Evolutionary conservation across 2,113 vertebrate species (phyloP).

Genomic region (Pterocles orientalis): DNA sequence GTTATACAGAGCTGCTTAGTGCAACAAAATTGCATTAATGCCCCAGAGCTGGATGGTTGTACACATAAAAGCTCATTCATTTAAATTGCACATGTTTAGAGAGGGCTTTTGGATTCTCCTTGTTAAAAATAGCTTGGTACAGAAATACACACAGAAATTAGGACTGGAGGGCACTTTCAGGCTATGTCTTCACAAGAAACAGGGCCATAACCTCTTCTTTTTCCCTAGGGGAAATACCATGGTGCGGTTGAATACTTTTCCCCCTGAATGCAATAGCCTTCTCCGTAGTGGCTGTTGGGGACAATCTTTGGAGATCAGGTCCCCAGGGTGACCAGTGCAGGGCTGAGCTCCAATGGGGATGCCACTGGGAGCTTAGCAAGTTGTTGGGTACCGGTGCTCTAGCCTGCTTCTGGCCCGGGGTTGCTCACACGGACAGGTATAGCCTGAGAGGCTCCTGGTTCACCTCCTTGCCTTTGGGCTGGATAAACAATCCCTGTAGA

Average conservation of each 20-base stretch:
- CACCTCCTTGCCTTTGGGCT: not conserved
- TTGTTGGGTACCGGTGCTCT: not conserved
- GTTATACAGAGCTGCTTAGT: not conserved
- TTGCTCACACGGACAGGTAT: not conserved
- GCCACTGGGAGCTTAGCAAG: not conserved
- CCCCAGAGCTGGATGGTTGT: constrained; percentile 18
- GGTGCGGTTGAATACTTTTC: not conserved
- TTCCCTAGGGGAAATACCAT: not conserved
- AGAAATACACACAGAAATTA: constrained; percentile 1
- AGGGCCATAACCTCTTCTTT: not conserved
- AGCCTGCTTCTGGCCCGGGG: not conserved
- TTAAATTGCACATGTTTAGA: constrained; percentile 16
- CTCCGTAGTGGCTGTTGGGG: not conserved
- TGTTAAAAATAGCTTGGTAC: constrained; percentile 19
- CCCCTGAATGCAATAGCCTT: not conserved
- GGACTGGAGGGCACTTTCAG: not conserved
- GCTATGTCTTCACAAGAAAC: not conserved
- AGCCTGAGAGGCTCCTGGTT: not conserved
- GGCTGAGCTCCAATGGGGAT: not conserved
- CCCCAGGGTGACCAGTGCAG: not conserved
- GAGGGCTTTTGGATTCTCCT: constrained; percentile 21
- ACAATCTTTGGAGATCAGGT: not conserved
- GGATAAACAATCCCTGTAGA: not conserved
- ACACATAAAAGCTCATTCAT: constrained; percentile 30
- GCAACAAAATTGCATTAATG: constrained; percentile 14